These are phyloP conservation scores for Columba livia DNA, from an alignment of 2,113 vertebrate genomes.

Conservation along the genomic window DNA sequence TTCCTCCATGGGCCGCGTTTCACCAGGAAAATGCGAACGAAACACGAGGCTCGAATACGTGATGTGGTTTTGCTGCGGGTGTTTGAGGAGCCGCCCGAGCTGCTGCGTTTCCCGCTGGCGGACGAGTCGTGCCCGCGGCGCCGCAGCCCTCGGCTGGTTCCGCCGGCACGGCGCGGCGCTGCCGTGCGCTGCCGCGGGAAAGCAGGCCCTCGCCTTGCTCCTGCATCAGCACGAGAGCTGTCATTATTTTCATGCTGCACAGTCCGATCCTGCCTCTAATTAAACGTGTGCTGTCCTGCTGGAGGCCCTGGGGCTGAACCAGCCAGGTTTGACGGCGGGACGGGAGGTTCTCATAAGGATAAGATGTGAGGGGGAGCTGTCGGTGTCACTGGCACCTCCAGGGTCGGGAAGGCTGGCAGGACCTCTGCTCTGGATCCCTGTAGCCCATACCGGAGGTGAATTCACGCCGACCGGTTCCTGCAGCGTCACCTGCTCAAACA, in stretches of 20 bases:
- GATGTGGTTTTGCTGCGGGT: not conserved
- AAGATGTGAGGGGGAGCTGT: not conserved
- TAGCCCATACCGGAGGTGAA: no score
- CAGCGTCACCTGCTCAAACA: not conserved
- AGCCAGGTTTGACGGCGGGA: not conserved
- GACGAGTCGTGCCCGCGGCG: not conserved
- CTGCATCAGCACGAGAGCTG: not conserved
- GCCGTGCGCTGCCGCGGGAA: not conserved
- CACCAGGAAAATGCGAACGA: not conserved
- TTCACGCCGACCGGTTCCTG: no score
- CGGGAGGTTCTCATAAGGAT: not conserved
- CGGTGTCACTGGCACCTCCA: not conserved
- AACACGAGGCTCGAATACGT: rapidly evolving
- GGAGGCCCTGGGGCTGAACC: not conserved
- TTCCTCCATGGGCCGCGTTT: rapidly evolving
- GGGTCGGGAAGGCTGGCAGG: not conserved
- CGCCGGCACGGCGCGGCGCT: not conserved
- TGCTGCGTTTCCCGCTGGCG: not conserved
- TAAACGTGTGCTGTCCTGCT: not conserved
- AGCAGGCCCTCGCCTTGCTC: not conserved
- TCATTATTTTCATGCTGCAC: not conserved
- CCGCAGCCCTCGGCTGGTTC: rapidly evolving
- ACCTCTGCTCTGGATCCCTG: not conserved
- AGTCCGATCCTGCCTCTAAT: not conserved
- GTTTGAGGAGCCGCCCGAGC: not conserved